Conservation (phyloP, 2,888 invertebrate species). For the Monoplex corrugatus region DNA sequence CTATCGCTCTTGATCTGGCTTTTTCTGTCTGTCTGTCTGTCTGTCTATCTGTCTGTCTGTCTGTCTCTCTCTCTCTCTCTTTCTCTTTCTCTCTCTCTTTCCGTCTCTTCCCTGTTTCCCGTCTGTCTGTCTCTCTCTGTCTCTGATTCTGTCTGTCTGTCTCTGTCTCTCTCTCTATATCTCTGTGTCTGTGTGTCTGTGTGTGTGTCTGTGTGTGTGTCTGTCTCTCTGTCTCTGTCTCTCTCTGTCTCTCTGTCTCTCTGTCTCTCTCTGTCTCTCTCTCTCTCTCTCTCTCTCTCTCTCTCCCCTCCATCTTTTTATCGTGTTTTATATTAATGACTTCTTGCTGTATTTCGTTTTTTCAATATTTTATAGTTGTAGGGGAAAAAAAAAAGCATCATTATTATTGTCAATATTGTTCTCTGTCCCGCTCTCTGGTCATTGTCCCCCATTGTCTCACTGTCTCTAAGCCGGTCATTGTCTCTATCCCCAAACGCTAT, state of each 20-base stretch:
- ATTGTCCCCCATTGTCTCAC: too few species aligned
- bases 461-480: too few species aligned
- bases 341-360: too few species aligned
- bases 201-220: neutral
- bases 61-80: neutral
- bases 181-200: neutral
- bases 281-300: neutral
- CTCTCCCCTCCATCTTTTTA: too few species aligned
- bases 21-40: neutral
- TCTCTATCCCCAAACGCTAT: too few species aligned
- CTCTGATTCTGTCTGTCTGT: neutral
- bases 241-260: neutral
- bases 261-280: slow-evolving; percentile 6
- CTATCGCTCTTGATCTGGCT: neutral
- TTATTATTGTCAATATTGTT: too few species aligned
- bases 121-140: neutral
- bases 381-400: too few species aligned
- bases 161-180: neutral
- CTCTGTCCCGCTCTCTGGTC: too few species aligned
- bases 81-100: neutral
- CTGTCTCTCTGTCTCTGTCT: neutral
- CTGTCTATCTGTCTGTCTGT: too few species aligned
- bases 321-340: too few species aligned
- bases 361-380: too few species aligned
- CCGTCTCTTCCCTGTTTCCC: neutral